A percentile compares a stretch with the other conserved stretches of the same genome.
phyloP scores from a whole-genome alignment of 2,113 vertebrate species.

The Scytalopus superciliaris region DNA sequence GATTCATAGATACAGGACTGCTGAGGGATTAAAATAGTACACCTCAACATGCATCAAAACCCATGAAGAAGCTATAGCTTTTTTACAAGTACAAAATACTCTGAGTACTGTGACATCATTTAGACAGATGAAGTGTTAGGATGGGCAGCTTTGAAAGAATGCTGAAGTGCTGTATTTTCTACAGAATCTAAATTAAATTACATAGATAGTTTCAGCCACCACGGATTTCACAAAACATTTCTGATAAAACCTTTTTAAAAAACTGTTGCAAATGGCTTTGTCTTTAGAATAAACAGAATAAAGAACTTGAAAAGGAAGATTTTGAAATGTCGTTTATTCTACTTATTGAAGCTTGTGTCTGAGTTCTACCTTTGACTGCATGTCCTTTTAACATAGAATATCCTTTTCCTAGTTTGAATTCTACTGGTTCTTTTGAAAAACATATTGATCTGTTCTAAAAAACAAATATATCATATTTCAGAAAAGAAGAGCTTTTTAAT shows the following conservation, averaged over 20 bases:
- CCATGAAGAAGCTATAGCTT: not conserved
- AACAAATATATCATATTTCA: too few species aligned
- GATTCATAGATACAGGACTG: not conserved
- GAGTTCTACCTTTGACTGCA: not conserved
- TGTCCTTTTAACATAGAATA: not conserved
- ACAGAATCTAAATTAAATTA: not conserved
- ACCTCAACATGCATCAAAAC: not conserved
- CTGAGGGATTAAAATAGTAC: not conserved
- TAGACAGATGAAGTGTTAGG: not conserved
- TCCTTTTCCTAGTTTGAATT: not conserved
- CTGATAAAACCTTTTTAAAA: not conserved
- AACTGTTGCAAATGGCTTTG: not conserved
- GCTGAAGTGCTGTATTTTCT: not conserved
- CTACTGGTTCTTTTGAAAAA: not conserved
- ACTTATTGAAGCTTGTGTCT: not conserved
- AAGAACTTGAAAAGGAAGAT: not conserved
- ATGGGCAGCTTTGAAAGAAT: not conserved
- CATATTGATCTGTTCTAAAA: not conserved
- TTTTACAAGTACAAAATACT: not conserved
- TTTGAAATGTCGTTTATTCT: not conserved
- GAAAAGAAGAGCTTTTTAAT: not conserved
- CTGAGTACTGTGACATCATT: not conserved
- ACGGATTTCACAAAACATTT: not conserved
- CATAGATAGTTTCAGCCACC: not conserved
- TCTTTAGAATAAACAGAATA: not conserved